Evolutionary conservation across 1,140 invertebrate species (phyloP), one percentile per base, ranked within the genome.

Genomic region (Phortica variegata): DNA sequence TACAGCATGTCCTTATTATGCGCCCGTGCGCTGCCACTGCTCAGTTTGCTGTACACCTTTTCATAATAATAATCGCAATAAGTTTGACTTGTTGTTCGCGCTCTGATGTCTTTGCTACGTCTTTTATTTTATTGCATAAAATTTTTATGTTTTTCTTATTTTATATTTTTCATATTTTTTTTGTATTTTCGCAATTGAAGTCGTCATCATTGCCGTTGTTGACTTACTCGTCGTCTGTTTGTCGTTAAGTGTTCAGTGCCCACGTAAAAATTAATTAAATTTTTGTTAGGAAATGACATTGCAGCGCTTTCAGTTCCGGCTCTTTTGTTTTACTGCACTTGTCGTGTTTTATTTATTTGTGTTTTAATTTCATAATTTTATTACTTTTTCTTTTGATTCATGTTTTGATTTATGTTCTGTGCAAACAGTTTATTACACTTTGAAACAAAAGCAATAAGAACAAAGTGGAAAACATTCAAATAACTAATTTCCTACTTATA

Each of bases 251-350:
- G 56, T 54, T 68, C 58, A 54, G 51, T 49, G 37, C 46, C 59
- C 60, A 60, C 49, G 56, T 60, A 51, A 60, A 63, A 55, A 68
- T 66, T 63, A 66, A 66, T 68, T 68, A 68, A 66, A 63, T 54
- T 68, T 60, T 47, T 42, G 46, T 12, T 16, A 21, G 43, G 36
- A 34, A 56, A 47, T 54, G 46, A 54, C 55, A 47, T 43, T 55
- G 55, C n/a, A n/a, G n/a, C n/a, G n/a, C n/a, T n/a, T n/a, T n/a
- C n/a, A n/a, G n/a, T n/a, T n/a, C n/a, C n/a, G n/a, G n/a, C n/a
- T n/a, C n/a, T n/a, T n/a, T n/a, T n/a, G n/a, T n/a, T n/a, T n/a
- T n/a, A n/a, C n/a, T n/a, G 26, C 50, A 49, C 37, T 48, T 45
- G 40, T 15, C 31, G 34, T n/a, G 17, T 10, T 48, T 23, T 43